Conservation (phyloP, 2,888 invertebrate species). For the Lordiphosa fenestrarum region DNA sequence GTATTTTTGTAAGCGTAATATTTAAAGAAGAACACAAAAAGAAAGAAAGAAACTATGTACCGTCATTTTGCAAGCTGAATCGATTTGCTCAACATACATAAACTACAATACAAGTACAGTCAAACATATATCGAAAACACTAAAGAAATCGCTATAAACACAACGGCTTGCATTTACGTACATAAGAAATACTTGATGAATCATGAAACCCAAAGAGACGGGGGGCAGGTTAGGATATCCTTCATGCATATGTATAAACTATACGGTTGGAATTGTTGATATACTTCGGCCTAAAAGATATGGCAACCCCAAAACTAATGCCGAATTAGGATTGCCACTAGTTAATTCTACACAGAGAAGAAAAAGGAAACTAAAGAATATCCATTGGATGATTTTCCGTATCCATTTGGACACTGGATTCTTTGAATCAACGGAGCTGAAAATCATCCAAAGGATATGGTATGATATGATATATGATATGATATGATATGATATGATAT, state of each 20-base stretch:
- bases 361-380: too few relatives aligned
- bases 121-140: conserved; percentile 17
- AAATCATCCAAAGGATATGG: too few relatives aligned
- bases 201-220: too few relatives aligned
- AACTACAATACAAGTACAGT: conserved; percentile 14
- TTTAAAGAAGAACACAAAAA: conserved; percentile 31
- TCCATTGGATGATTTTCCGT: too few relatives aligned
- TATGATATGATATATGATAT: too few relatives aligned
- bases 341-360: too few relatives aligned
- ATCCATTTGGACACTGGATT: too few relatives aligned
- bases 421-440: too few relatives aligned
- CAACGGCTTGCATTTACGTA: conserved; percentile 54
- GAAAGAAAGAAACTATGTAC: conserved; percentile 28
- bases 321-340: too few relatives aligned
- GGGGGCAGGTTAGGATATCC: conserved; percentile 18
- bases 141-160: conserved; percentile 12
- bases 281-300: background rate
- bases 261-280: conserved; percentile 15
- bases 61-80: conserved; percentile 33
- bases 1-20: conserved; percentile 71
- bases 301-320: background rate
- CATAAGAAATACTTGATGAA: background rate
- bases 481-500: too few relatives aligned
- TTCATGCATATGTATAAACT: conserved; percentile 20
- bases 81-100: conserved; percentile 58